Base-by-base conservation (phyloP, 2,888 invertebrate genomes). In the Tipula helvola region DNA sequence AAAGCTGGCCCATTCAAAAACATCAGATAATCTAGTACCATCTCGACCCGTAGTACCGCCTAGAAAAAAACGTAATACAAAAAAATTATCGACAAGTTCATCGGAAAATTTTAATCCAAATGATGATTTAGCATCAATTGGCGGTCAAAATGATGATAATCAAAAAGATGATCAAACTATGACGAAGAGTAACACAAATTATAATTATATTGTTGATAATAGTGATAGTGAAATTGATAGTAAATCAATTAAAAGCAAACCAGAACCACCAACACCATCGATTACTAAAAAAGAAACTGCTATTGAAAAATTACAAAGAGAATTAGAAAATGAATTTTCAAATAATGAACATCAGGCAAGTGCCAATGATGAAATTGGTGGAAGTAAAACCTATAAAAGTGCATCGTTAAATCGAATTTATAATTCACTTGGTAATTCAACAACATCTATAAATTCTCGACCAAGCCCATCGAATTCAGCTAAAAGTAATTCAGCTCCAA, bases 291-390 rank as follows among this genome's bases (percentile, higher is more conserved):
- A 95, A 91, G 96, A 39, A 85, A 85, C 96, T 85, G 87, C 86
- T 36, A 95, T 96, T 88, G 96, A 96, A 90, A 95, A 95, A 0
- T 92, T 96, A 87, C 95, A 96, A 2, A 92, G 95, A 90, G 97
- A 97, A 92, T 95, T 97, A 89, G 97, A 97, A 90, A 95, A 96
- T 91, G 96, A 96, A 39, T 90, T 91, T 87, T 93, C 97, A 87
- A 94, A 94, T 88, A 84, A 84, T 84, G 84, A 84, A 36, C 36
- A 84, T 84, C 87, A 87, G 42, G 91, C 92, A 5, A 91, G 91
- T 83, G 90, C 91, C 16, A 92, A 16, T 0, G 71, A 28, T 28
- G 71, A 28, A 71, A 39, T 84, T 39, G 84, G 84, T 39, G 39
- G 88, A 88, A 39, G 87, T 85, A 83, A 87, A 87, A 42, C 83